Conservation (phyloP, 2,888 invertebrate species). For the Eilema sororculum region DNA sequence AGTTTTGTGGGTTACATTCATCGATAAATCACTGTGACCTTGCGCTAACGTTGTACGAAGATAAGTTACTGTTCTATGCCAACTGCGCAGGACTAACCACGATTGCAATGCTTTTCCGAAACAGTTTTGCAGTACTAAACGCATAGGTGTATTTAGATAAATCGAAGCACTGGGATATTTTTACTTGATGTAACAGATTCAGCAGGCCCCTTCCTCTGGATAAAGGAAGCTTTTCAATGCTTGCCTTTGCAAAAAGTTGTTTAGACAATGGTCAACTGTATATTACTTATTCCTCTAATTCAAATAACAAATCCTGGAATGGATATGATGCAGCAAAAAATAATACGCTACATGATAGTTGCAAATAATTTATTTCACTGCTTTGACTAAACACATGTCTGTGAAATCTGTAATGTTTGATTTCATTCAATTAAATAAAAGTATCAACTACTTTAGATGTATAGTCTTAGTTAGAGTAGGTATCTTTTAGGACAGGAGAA, state of each 20-base stretch:
- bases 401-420: slow-evolving; percentile 5
- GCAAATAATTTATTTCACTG: slow-evolving; percentile 15
- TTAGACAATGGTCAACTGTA: slow-evolving; percentile 18
- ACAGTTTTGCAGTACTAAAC: not conserved
- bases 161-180: not conserved
- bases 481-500: not conserved
- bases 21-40: not conserved
- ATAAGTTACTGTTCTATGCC: not conserved
- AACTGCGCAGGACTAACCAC: too few relatives aligned
- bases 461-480: not conserved
- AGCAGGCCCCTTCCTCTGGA: too few relatives aligned
- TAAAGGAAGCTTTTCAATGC: too few relatives aligned
- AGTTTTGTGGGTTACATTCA: not conserved
- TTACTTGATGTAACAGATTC: too few relatives aligned
- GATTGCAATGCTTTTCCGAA: too few relatives aligned
- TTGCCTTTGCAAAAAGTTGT: too few relatives aligned
- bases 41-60: not conserved
- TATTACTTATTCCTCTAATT: not conserved
- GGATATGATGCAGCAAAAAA: slow-evolving; percentile 15
- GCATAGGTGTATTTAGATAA: not conserved
- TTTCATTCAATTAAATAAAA: not conserved
- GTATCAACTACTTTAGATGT: not conserved
- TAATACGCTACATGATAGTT: slow-evolving; percentile 3
- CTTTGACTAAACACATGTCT: slow-evolving; percentile 11
- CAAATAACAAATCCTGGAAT: slow-evolving; percentile 17